These are phyloP conservation scores for Malurus melanocephalus DNA, from an alignment of 2,113 vertebrate genomes.

Conservation along the genomic window DNA sequence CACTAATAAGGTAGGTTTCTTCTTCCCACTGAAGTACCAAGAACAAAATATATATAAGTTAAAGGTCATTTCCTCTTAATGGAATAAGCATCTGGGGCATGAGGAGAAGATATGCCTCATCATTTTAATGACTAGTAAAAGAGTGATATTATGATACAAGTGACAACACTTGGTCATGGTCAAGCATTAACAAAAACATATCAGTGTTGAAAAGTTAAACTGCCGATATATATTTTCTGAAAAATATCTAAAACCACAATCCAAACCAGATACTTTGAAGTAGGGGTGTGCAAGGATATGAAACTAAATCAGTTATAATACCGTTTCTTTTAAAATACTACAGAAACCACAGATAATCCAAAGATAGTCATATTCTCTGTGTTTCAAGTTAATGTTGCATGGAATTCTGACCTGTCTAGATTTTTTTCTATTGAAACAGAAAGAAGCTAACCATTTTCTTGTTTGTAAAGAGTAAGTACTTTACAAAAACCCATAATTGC, in stretches of 20 bases:
- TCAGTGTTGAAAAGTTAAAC: background rate
- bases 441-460: background rate
- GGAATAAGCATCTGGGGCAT: background rate
- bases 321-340: background rate
- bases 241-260: background rate
- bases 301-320: background rate
- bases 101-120: background rate
- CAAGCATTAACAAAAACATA: background rate
- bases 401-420: background rate
- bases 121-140: background rate
- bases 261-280: background rate
- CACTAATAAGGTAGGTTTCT: background rate
- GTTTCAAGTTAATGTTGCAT: background rate
- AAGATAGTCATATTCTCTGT: fast-evolving
- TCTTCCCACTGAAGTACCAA: background rate
- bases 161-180: background rate
- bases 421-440: background rate
- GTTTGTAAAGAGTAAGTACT: background rate
- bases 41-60: background rate
- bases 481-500: background rate
- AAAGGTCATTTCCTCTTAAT: background rate
- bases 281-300: background rate
- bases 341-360: background rate
- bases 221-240: background rate
- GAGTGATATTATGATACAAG: background rate